Conservation (phyloP, 2,113 vertebrate species). For the Trogon melanurus region DNA sequence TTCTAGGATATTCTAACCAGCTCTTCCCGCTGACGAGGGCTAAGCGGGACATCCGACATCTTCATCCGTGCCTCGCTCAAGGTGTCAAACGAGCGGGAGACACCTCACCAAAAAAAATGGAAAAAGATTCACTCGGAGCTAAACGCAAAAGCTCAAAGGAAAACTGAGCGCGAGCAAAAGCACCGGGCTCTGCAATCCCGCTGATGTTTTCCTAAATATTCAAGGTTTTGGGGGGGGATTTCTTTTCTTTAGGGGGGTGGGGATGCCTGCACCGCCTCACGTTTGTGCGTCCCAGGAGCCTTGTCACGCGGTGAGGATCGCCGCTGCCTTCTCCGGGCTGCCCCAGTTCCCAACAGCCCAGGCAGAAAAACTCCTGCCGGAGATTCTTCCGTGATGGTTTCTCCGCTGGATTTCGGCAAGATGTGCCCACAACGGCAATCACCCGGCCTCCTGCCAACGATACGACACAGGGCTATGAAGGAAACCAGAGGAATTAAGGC, state of each 20-base stretch:
- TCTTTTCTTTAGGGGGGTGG: not conserved
- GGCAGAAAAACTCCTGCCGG: not conserved
- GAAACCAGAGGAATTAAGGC: not conserved
- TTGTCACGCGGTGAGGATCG: not conserved
- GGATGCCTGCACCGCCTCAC: not conserved
- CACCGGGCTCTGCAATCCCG: not conserved
- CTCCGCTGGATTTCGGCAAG: not conserved
- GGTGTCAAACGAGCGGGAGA: constrained; percentile 44
- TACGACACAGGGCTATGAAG: rapidly evolving
- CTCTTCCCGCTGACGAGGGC: not conserved
- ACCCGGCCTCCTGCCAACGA: not conserved
- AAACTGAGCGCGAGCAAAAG: not conserved
- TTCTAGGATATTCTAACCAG: not conserved
- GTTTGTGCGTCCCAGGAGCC: not conserved
- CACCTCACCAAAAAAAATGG: not conserved
- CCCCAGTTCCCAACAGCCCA: not conserved
- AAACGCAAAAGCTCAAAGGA: not conserved
- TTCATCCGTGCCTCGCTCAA: not conserved
- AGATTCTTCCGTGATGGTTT: not conserved
- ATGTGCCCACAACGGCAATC: not conserved
- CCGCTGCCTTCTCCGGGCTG: not conserved
- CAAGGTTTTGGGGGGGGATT: too few species aligned
- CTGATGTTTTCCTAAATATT: not conserved
- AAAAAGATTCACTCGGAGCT: not conserved
- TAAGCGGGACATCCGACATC: constrained; percentile 25